Evolutionary conservation across 2,113 vertebrate genomes (phyloP), one percentile per base, ranked within the genome.

Genomic region (Cervus canadensis): DNA sequence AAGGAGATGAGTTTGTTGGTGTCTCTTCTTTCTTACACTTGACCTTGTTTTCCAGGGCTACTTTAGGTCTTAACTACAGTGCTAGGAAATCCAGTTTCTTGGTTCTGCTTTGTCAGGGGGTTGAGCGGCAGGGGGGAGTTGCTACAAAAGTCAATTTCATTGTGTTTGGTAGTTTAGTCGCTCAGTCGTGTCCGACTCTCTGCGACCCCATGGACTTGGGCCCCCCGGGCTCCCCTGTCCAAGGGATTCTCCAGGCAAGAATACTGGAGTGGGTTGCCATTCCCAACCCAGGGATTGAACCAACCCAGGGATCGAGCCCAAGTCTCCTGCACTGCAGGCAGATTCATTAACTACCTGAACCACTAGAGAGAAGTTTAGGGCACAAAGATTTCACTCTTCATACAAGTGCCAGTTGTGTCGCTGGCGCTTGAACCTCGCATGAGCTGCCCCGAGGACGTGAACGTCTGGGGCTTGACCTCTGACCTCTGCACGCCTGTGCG

Each of bases 391-490:
- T 57, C 4, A 9, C 28, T 33, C 59, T 13, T 52, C 7, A 5
- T 74, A 16, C 52, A 67, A 28, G 45, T 3, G 36, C 15, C 12
- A 2, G 4, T 74, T 1, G 14, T 25, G 79, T 64, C 4, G 2
- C 7, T 78, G 26, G 16, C n/a, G 25, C 23, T 97, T 54, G 23
- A 30, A 0, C 17, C 26, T 67, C 17, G 0, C 54, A 48, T 43
- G 71, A 74, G 56, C 25, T 19, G 1, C 43, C 30, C 17, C 2
- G 16, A 56, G 50, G 15, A 1, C 0, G 0, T 12, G 10, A 23
- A 43, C 12, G 0, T 54, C 48, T 81, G 6, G 71, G 30, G 45
- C 26, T 76, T 28, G 62, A 43, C 67, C 36, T 74, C 67, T 40
- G 67, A 21, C 30, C 40, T 59, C 16, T 12, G 3, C 26, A 15